Base-by-base conservation (phyloP, 30 jellyfish, hydroid and myxozoan species). In the Mastigias papua region DNA sequence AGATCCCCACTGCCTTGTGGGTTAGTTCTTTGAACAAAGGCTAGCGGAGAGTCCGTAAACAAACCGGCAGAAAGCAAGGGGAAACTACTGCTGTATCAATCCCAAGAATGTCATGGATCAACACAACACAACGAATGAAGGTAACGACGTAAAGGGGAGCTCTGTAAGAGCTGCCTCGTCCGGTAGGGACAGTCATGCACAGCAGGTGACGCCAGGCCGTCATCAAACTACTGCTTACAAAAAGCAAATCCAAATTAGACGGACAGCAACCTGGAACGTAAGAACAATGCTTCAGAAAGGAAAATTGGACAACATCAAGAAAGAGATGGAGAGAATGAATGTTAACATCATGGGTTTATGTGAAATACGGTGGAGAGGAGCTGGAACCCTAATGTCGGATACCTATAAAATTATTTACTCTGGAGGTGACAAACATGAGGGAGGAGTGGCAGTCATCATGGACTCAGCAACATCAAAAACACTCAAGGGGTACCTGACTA, bases 151-250 rank as follows among this genome's bases (percentile, higher is more conserved):
- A 1, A 26, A 69, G 58, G 80, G 61, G 61, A 1, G 26, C 62
- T 69, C 80, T 23, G 13, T 26, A 20, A 10, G 50, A 29, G 62
- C 29, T 9, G 26, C 61, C 80, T 69, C 80, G 80, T 42, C 57
- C 26, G 80, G 80, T 31, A 69, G 33, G 61, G 80, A 29, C 57
- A 15, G 57, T 42, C 25, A 69, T 26, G 80, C 57, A 29, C 58
- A 29, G 57, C 80, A 69, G 80, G 80, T 69, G 33, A 42, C 80
- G 31, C 80, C 80, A 20, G 80, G 31, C 80, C 80, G 80, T 6
- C 57, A 31, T 29, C 80, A 69, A 29, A 61, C 84, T 6, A 42
- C 54, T 42, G 54, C 54, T 8, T 4, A 4, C 13, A 42, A 42
- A 42, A 1, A 26, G 32, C 26, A 22, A 2, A n/a, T 31, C 28